Evolutionary conservation across 2,797 vertebrate genomes (phyloP), one percentile per base, ranked within the genome.

Genomic region (Dallia pectoralis): DNA sequence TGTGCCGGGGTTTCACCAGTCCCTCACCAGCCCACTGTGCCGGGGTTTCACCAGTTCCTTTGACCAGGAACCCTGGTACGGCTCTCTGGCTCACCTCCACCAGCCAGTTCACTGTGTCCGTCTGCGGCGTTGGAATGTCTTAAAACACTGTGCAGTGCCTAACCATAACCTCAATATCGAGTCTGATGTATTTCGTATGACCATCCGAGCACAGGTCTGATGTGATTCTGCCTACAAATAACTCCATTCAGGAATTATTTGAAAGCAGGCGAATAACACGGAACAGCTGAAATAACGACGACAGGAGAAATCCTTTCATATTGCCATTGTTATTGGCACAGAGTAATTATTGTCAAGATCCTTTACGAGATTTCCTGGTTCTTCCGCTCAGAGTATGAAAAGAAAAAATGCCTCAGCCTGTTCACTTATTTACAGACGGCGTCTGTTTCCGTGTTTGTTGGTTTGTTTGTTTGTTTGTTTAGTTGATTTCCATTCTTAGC

Each of bases 401-500:
- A n/a, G 36, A 48, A 18, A 40, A 4, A 29, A 14, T 12, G 8
- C 7, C 18, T 19, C 19, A 18, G 4, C 25, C 44, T 18, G 25
- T 49, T 32, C 15, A 5, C 5, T 53, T 69, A 32, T 51, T 51
- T 49, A 30, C 44, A 8, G 29, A 22, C 27, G 62, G 36, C 11
- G 80, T 75, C 59, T 61, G 67, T 79, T 68, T 74, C 67, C 27
- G 72, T 62, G 69, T 84, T 75, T 69, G 16, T 19, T 75, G 51
- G 16, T 19, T 69, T 86, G 69, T 85, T 83, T 82, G 70, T 79
- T 78, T 74, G 75, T 72, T 77, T 71, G 70, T 71, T 75, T 85
- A 70, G 73, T 83, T 85, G 82, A 79, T 85, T 83, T 87, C 84
- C 70, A 87, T 82, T 86, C 75, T 86, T 79, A 77, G 83, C 82